phyloP scores from a whole-genome alignment of 2,797 vertebrate genomes.

The Peromyscus eremicus region DNA sequence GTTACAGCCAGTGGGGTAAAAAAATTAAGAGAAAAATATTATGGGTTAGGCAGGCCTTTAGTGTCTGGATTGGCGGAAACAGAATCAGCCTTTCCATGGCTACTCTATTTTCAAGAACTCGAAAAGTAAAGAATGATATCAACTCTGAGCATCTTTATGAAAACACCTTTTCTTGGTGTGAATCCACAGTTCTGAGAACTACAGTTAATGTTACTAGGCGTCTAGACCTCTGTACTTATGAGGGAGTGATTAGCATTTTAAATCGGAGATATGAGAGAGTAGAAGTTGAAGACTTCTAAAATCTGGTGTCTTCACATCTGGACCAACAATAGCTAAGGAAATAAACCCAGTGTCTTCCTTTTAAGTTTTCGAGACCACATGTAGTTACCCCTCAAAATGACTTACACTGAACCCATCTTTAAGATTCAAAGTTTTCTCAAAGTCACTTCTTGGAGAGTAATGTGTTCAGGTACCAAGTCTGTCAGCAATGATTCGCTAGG shows the following conservation, averaged over 20 bases:
- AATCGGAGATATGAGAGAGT: background rate
- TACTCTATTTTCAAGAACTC: slow-evolving; percentile 53
- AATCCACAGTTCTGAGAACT: slow-evolving; percentile 49
- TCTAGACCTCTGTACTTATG: slow-evolving; percentile 12
- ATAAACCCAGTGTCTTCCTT: slow-evolving; percentile 19
- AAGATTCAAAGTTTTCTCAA: slow-evolving; percentile 17
- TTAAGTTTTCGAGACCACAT: background rate
- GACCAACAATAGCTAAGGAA: background rate
- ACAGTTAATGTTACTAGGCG: background rate
- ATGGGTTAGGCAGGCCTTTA: background rate
- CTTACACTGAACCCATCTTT: background rate
- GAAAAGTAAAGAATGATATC: slow-evolving; percentile 49
- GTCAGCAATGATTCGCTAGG: background rate
- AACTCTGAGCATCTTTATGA: slow-evolving; percentile 34
- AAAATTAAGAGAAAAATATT: background rate
- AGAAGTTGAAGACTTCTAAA: background rate
- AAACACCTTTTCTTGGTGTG: background rate
- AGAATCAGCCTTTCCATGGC: background rate
- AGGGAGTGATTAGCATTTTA: slow-evolving; percentile 31
- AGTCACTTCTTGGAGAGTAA: background rate
- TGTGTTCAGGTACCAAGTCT: slow-evolving; percentile 11
- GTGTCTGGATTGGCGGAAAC: background rate
- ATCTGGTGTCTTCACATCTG: slow-evolving; percentile 29
- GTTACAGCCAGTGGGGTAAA: background rate
- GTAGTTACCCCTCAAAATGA: background rate